Base-by-base conservation (phyloP, 2,888 invertebrate genomes). In the Chrysolina oricalcia region DNA sequence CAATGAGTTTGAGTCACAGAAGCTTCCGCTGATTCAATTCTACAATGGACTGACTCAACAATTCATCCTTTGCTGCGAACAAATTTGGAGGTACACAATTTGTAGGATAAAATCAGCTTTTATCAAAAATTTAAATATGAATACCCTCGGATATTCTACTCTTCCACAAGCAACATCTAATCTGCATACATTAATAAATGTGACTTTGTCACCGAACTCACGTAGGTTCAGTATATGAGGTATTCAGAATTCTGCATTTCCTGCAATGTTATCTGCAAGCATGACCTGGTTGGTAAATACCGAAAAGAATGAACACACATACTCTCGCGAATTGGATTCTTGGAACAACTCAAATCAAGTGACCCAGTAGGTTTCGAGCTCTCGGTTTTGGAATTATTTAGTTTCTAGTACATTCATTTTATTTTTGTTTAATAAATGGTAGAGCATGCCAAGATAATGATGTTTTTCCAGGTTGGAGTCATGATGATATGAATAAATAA, bases 241-340 rank as follows among this genome's bases (percentile, higher is more conserved):
- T 19, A 50, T 50, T 50, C n/a, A n/a, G 50, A 9, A 50, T 19
- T 50, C n/a, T 50, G 19, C 50, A 50, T 50, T 50, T 50, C n/a
- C 50, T 50, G 19, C n/a, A 50, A n/a, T 17, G 50, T 15, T 43
- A 10, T 15, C 13, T 43, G 5, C 15, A 43, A 43, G 43, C 19
- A 50, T 50, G 50, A 50, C 50, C 50, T 50, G 50, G 50, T 50
- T 50, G 50, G 17, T n/a, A 15, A 46, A 50, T 9, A 0, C 19
- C 2, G 19, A 19, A 17, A 19, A 50, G 50, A 50, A 50, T 50
- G 50, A 50, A 19, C n/a, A n/a, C 50, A 50, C 50, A 15, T 43
- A 50, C 50, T 50, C 50, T 46, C 50, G 19, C 50, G 19, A 50
- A 17, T 9, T 50, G 50, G 19, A 50, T 50, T 10, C 50, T 19